These are phyloP conservation scores for Sebastes variabilis DNA, from an alignment of 2,797 vertebrate genomes.

Conservation along the genomic window DNA sequence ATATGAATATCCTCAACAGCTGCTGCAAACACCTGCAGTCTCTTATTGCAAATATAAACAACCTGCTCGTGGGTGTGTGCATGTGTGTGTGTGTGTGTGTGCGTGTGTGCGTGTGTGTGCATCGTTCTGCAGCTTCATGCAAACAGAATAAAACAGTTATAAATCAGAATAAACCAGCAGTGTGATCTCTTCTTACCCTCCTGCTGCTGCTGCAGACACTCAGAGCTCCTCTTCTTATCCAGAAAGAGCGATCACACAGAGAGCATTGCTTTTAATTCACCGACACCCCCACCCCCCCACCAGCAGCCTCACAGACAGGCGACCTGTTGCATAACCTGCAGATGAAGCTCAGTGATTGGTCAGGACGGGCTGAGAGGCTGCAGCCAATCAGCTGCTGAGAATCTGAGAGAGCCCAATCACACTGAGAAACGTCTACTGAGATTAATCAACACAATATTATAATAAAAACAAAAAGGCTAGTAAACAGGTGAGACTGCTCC, in stretches of 20 bases:
- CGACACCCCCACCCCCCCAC: not conserved
- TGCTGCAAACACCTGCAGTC: not conserved
- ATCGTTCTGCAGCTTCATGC: not conserved
- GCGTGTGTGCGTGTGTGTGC: no score
- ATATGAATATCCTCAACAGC: not conserved
- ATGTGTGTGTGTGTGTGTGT: no score
- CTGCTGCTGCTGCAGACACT: no score
- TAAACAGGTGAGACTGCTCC: no score
- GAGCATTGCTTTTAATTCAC: conserved; percentile 48
- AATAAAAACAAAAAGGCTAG: no score
- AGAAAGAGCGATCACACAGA: conserved; percentile 1
- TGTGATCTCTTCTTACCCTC: conserved; percentile 29
- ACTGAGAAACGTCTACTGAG: not conserved
- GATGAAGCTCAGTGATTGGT: conserved; percentile 42
- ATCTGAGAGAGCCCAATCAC: not conserved
- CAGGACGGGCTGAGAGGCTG: not conserved
- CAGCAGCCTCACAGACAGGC: not conserved
- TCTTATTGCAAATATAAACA: not conserved
- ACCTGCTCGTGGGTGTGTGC: not conserved
- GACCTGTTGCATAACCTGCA: conserved; percentile 40
- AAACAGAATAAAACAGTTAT: accelerated
- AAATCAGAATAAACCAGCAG: not conserved
- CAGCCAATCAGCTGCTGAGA: conserved; percentile 26
- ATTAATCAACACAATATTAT: not conserved
- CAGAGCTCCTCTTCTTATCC: not conserved